A percentile compares a stretch with the other conserved stretches of the same genome.
Evolutionary conservation across 2,888 invertebrate genomes (phyloP).

Genomic region (Theretra japonica): DNA sequence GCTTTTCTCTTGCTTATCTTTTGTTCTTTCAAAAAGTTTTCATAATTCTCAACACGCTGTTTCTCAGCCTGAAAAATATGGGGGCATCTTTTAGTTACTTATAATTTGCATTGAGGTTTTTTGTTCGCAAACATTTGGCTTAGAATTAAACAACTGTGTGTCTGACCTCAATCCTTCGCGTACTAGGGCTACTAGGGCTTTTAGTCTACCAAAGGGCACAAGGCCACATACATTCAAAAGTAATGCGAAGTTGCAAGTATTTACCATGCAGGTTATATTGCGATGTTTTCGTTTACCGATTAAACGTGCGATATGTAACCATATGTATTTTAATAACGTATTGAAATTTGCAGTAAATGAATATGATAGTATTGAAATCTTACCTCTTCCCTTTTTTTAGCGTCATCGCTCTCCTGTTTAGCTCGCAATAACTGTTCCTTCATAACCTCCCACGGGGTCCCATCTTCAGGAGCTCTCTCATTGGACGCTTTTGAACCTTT

Average conservation of each 20-base stretch:
- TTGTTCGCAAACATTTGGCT: too few species aligned
- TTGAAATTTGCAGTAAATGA: too few species aligned
- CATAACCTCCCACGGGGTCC: constrained; percentile 90
- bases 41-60: constrained; percentile 79
- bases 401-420: constrained; percentile 75
- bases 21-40: constrained; percentile 80
- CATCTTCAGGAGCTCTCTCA: constrained; percentile 87
- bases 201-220: too few species aligned
- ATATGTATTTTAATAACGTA: too few species aligned
- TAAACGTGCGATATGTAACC: neutral
- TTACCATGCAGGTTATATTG: too few species aligned
- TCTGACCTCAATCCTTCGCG: too few species aligned
- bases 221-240: too few species aligned
- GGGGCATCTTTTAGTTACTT: neutral
- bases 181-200: too few species aligned
- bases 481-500: constrained; percentile 91
- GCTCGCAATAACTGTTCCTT: constrained; percentile 85
- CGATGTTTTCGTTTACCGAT: neutral
- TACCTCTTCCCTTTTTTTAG: constrained; percentile 71
- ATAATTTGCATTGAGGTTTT: too few species aligned
- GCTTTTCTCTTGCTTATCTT: constrained; percentile 74
- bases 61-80: constrained; percentile 72
- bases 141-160: too few species aligned
- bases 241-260: too few species aligned
- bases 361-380: constrained; percentile 12